Base-by-base conservation (phyloP, 1,140 invertebrate genomes). In the Leptopilina clavipes region DNA sequence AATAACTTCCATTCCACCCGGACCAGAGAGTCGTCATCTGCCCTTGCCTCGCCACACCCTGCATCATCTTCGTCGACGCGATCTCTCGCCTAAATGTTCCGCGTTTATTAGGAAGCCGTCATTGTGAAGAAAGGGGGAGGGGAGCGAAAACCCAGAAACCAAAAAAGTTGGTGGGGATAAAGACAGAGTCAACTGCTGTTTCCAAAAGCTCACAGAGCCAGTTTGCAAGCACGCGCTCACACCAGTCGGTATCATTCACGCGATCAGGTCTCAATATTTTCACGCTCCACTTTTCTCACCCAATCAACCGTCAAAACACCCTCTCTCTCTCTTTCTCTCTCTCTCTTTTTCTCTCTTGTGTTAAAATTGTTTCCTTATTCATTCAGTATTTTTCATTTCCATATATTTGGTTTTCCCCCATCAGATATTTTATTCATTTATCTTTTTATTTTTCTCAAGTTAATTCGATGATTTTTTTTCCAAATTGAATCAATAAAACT, bases 1-100 rank as follows among this genome's bases (percentile, higher is more conserved):
- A 91, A 91, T 91, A 91, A 84, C 88, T 84, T 83, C 76, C 79
- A 81, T 86, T 83, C 85, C 82, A 79, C 79, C 76, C 73, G 73
- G 71, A 72, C 71, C 71, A 71, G 74, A 14, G 76, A 43, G 73
- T 74, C 76, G 14, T 78, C 48, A 72, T 74, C 76, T 71, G 43
- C 75, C 77, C 70, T 19, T 75, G 44, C n/a, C 18, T 76, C 54
- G 17, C 9, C 59, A 52, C 73, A 71, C 73, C 76, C 65, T 59
- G 17, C 48, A 52, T 37, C 43, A 25, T 81, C 77, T 82, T 77
- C 72, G 37, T 78, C 56, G 48, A 19, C 37, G 25, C 76, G 37
- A 40, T 79, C 22, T 70, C 73, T 72, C 37, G 56, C 17, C 74
- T 40, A 8, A 65, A 80, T 79, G 80, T 82, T 76, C 80, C 78